These are phyloP conservation scores for Micromys minutus DNA, from an alignment of 2,113 vertebrate genomes.

Conservation along the genomic window DNA sequence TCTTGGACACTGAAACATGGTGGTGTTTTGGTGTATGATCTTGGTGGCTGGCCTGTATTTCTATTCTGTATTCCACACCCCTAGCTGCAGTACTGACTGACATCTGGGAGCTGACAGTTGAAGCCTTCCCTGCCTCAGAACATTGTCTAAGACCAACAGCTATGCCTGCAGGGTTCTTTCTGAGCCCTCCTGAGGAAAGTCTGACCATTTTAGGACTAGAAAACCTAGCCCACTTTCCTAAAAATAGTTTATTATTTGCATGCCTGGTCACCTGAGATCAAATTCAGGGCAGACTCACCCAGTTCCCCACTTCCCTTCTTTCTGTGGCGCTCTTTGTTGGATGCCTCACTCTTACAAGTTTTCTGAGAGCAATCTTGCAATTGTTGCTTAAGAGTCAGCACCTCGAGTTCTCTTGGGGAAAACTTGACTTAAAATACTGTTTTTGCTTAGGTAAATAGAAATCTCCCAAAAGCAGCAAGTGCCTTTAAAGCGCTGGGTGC, in stretches of 20 bases:
- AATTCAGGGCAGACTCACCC: background rate
- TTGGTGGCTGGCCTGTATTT: background rate
- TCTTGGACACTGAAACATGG: background rate
- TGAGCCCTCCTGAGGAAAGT: background rate
- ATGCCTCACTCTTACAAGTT: background rate
- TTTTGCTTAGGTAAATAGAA: background rate
- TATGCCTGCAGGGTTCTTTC: background rate
- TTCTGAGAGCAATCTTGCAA: background rate
- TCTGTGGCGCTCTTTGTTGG: background rate
- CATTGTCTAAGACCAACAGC: background rate
- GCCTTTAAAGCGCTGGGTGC: background rate
- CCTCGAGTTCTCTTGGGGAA: background rate
- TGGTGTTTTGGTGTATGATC: background rate
- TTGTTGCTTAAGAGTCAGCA: background rate
- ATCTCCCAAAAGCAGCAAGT: background rate
- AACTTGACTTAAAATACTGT: background rate
- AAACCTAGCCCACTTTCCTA: background rate
- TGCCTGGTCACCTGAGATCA: background rate
- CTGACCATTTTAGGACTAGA: background rate
- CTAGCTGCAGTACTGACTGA: background rate
- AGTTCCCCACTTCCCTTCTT: background rate
- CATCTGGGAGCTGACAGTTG: conserved; percentile 1
- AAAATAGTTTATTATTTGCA: background rate
- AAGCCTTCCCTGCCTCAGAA: background rate
- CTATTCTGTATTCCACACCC: background rate